phyloP scores from a whole-genome alignment of 2,797 vertebrate species.

The Sternotherus odoratus region DNA sequence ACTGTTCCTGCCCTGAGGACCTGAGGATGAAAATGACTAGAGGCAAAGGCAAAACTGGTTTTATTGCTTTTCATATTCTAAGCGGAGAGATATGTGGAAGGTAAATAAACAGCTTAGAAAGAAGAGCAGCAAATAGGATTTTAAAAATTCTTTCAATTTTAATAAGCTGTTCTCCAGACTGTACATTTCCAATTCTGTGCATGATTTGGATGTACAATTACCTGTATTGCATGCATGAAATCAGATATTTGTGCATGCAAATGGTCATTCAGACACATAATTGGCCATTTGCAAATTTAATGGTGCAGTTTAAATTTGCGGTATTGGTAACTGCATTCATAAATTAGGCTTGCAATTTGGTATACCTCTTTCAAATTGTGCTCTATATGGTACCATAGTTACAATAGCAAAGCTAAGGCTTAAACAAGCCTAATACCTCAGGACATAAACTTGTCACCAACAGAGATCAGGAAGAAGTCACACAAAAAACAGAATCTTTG shows the following conservation, averaged over 20 bases:
- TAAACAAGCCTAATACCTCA: not conserved
- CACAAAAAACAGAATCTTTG: constrained; percentile 22
- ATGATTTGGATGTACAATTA: not conserved
- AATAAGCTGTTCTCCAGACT: not conserved
- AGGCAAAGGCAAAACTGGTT: not conserved
- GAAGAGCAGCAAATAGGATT: not conserved
- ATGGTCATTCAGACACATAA: not conserved
- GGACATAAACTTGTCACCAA: not conserved
- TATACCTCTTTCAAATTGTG: not conserved
- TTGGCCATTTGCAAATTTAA: not conserved
- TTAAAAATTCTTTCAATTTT: not conserved
- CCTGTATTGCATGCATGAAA: not conserved
- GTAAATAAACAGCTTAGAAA: not conserved
- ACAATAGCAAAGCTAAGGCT: not conserved
- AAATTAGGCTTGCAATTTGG: not conserved
- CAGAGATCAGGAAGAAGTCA: constrained; percentile 3
- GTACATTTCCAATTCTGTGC: not conserved
- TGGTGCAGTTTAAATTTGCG: not conserved
- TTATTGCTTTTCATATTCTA: not conserved
- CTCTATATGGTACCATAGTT: not conserved
- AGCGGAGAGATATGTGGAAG: not conserved
- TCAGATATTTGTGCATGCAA: not conserved
- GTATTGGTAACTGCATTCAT: not conserved
- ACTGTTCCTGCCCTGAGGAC: not conserved
- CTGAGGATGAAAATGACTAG: not conserved